phyloP scores from a whole-genome alignment of 2,797 vertebrate genomes.

The Chloroceryle inda region DNA sequence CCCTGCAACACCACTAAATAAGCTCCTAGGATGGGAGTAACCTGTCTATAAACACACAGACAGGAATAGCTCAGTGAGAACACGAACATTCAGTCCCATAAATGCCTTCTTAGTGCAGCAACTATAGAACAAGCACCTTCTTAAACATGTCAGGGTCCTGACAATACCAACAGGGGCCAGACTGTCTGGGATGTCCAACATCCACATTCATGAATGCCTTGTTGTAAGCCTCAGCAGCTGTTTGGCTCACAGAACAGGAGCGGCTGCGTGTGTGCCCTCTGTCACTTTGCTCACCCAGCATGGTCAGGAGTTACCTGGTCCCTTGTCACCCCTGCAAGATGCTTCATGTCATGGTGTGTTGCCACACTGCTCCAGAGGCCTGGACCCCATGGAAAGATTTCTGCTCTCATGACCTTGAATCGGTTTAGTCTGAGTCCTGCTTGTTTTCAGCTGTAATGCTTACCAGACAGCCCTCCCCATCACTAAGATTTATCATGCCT shows the following conservation, averaged over 20 bases:
- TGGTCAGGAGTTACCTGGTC: no score
- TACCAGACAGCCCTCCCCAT: neutral
- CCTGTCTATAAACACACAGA: neutral
- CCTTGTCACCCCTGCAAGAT: neutral
- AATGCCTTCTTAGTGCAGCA: neutral
- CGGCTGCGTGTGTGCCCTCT: neutral
- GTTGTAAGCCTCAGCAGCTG: neutral
- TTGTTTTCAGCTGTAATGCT: neutral
- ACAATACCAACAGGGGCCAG: neutral
- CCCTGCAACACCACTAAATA: neutral
- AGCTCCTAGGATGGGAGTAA: neutral
- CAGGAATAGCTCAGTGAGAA: neutral
- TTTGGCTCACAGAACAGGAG: neutral
- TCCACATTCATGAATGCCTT: neutral
- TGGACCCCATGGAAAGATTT: neutral
- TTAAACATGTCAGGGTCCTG: accelerated
- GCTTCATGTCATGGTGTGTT: neutral
- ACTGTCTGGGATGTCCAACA: neutral
- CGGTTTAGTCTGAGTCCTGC: neutral
- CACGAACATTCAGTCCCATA: neutral
- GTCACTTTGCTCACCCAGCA: neutral
- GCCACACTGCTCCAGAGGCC: neutral
- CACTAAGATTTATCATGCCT: neutral
- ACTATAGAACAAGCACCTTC: neutral
- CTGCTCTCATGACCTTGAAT: neutral